phyloP scores from a whole-genome alignment of 1,140 invertebrate species.

The Ectropis grisescens region DNA sequence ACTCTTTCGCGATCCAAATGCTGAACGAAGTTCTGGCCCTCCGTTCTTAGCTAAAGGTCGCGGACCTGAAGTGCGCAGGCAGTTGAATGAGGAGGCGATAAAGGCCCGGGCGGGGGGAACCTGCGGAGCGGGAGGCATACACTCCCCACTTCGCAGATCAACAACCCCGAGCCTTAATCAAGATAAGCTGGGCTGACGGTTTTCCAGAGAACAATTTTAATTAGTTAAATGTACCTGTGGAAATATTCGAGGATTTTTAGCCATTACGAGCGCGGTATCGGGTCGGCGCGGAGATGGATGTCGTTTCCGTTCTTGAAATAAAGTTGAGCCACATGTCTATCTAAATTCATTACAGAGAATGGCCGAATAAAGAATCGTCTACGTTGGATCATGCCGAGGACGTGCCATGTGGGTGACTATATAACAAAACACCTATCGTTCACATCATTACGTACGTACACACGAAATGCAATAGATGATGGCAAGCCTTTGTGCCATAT shows the following conservation, averaged over 20 bases:
- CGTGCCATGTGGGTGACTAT: too few relatives aligned
- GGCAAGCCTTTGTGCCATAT: too few relatives aligned
- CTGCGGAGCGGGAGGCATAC: conserved; percentile 10
- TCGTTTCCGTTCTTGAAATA: conserved; percentile 12
- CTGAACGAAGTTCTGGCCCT: too few relatives aligned
- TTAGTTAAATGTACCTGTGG: conserved; percentile 17
- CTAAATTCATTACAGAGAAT: conserved; percentile 12
- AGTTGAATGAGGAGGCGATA: conserved; percentile 38
- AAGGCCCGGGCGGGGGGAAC: conserved; percentile 26
- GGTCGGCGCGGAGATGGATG: conserved; percentile 8
- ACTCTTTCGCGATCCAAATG: too few relatives aligned
- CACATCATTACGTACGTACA: too few relatives aligned
- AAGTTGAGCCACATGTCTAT: conserved; percentile 7
- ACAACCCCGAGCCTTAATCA: conserved; percentile 57
- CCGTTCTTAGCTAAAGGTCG: conserved; percentile 50
- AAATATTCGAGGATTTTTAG: too few relatives aligned
- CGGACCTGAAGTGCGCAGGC: conserved; percentile 46
- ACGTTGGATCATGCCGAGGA: too few relatives aligned
- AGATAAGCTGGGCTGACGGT: conserved; percentile 39
- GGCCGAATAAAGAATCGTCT: conserved; percentile 17
- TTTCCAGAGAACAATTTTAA: conserved; percentile 31
- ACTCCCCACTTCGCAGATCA: conserved; percentile 34
- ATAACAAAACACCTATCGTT: too few relatives aligned
- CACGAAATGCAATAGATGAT: too few relatives aligned
- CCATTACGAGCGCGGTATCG: too few relatives aligned